Percentiles rank a stretch among this genome's conserved stretches.
These are phyloP conservation scores for Corynorhinus townsendii DNA, from an alignment of 2,113 vertebrate species.

Conservation along the genomic window DNA sequence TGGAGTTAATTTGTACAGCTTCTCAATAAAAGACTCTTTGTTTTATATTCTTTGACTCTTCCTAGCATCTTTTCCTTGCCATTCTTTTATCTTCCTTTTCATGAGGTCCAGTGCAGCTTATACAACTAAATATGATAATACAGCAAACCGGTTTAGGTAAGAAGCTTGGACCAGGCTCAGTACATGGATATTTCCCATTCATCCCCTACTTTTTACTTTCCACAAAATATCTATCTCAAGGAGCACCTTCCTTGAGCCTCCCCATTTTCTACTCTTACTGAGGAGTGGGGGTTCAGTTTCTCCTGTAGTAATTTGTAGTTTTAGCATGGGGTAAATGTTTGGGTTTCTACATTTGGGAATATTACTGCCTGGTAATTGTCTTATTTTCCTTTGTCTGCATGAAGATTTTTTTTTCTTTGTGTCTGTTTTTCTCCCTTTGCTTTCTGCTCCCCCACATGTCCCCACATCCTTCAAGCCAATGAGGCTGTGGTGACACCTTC, in stretches of 20 bases:
- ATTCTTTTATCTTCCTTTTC: slow-evolving; percentile 36
- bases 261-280: not conserved
- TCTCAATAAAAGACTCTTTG: slow-evolving; percentile 43
- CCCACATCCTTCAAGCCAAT: slow-evolving; percentile 63
- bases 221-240: not conserved
- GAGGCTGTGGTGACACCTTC: slow-evolving; percentile 77
- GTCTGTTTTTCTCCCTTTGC: slow-evolving; percentile 65
- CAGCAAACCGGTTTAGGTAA: not conserved
- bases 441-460: slow-evolving; percentile 62
- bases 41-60: slow-evolving; percentile 49
- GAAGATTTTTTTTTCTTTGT: slow-evolving; percentile 63
- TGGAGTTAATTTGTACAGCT: slow-evolving; percentile 47
- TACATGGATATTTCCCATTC: slow-evolving; percentile 24
- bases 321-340: not conserved
- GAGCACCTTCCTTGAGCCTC: not conserved
- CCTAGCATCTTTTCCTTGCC: slow-evolving; percentile 14
- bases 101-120: not conserved
- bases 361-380: slow-evolving; percentile 45
- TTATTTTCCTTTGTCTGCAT: slow-evolving; percentile 71
- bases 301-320: not conserved
- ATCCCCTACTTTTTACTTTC: slow-evolving; percentile 27
- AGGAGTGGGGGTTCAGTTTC: not conserved
- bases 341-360: slow-evolving; percentile 16
- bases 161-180: not conserved
- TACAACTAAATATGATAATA: not conserved